Evolutionary conservation across 53 echinoderm and acorn worm species (phyloP).

Genomic region (Stichopus horrens): DNA sequence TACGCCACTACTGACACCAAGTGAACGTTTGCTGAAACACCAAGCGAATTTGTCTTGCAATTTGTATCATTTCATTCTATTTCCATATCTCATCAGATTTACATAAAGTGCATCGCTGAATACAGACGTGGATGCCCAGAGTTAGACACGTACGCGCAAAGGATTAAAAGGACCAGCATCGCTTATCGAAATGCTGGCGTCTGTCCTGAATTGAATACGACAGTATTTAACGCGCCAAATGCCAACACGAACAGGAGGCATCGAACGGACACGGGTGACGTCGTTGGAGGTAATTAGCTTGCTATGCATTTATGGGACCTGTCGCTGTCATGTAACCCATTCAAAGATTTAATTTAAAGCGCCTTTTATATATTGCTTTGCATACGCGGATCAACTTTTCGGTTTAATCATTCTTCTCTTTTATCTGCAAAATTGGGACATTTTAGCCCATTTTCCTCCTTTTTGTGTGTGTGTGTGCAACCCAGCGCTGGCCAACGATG

Average conservation of each 20-base stretch:
- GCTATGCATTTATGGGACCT: constrained; percentile 21
- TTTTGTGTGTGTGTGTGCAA: background rate
- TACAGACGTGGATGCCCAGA: constrained; percentile 1
- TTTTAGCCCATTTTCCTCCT: background rate
- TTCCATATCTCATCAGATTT: background rate
- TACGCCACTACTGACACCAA: too few relatives aligned
- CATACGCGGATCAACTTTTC: background rate
- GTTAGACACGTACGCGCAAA: constrained; percentile 22
- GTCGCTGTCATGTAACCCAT: constrained; percentile 11
- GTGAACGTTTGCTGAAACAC: too few relatives aligned
- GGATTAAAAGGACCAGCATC: constrained; percentile 22
- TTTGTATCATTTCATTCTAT: too few relatives aligned
- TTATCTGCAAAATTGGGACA: background rate
- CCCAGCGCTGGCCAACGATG: background rate
- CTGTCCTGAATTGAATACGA: constrained; percentile 33
- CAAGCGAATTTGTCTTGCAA: too few relatives aligned
- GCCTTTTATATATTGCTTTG: constrained; percentile 9
- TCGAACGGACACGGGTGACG: background rate
- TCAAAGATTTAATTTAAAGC: constrained; percentile 13
- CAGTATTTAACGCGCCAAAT: constrained; percentile 31
- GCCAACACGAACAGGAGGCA: constrained; percentile 6
- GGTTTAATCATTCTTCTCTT: background rate
- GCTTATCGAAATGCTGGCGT: constrained; percentile 31
- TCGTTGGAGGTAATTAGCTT: constrained; percentile 37
- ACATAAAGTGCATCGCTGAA: constrained; percentile 27